Evolutionary conservation across 1,140 invertebrate genomes (phyloP).

Genomic region (Euschistus heros): DNA sequence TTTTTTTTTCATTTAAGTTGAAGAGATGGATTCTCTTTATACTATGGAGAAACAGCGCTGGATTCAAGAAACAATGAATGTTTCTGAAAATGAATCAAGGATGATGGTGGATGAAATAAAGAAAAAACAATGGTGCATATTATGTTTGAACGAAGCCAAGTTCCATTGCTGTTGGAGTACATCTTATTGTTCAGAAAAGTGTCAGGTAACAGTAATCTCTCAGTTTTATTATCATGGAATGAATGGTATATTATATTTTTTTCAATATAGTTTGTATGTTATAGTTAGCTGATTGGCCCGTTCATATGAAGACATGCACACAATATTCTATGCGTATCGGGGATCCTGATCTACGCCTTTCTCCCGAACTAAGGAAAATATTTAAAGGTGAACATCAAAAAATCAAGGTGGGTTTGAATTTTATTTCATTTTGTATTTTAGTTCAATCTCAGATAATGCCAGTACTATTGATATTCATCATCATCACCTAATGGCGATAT

Average conservation of each 20-base stretch:
- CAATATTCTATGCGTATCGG: slow-evolving; percentile 11
- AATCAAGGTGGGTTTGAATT: no score
- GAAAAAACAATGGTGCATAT: slow-evolving; percentile 40
- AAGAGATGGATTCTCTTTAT: neutral
- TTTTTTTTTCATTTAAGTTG: neutral
- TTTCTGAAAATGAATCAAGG: neutral
- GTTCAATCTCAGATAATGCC: no score
- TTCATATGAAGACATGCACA: slow-evolving; percentile 2
- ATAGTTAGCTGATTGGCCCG: slow-evolving; percentile 11
- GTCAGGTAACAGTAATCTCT: slow-evolving; percentile 42
- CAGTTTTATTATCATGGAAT: neutral
- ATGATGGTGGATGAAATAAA: slow-evolving; percentile 5
- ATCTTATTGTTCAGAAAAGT: slow-evolving; percentile 78
- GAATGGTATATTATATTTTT: neutral
- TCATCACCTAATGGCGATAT: no score
- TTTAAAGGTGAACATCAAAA: neutral
- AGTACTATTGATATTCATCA: no score
- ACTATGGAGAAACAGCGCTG: neutral
- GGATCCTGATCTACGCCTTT: slow-evolving; percentile 6
- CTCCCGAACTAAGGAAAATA: neutral
- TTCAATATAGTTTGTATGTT: neutral
- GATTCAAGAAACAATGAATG: neutral
- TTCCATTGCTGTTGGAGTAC: slow-evolving; percentile 94
- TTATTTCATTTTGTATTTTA: no score
- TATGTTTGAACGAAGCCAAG: slow-evolving; percentile 72